Percentiles rank a stretch among this genome's conserved stretches.
Conservation (phyloP, 2,113 vertebrate species). For the Perca fluviatilis region DNA sequence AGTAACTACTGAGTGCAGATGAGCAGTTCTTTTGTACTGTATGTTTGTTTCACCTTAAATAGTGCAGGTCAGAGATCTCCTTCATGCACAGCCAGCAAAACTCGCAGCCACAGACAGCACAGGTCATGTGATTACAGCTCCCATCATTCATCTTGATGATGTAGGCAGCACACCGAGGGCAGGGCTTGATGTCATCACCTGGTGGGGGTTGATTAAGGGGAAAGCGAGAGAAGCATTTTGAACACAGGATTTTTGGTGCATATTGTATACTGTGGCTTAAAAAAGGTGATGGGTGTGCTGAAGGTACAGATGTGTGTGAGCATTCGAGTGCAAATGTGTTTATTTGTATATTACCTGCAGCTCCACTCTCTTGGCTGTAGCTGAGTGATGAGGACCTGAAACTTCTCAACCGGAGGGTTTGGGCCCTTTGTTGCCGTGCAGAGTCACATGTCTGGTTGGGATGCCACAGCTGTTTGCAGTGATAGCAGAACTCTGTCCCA, state of each 20-base stretch:
- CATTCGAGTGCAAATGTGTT: background rate
- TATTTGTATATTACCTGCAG: conserved; percentile 86
- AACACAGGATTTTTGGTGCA: background rate
- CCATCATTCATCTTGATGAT: conserved; percentile 99
- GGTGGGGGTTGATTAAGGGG: conserved; percentile 12
- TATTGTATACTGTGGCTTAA: background rate
- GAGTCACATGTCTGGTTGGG: conserved; percentile 99
- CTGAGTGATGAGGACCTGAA: conserved; percentile 96
- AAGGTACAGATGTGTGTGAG: background rate
- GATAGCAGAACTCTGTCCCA: conserved; percentile 98
- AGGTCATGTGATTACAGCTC: conserved; percentile 99
- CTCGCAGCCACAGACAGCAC: conserved; percentile 98
- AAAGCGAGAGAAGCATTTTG: background rate
- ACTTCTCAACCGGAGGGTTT: conserved; percentile 91
- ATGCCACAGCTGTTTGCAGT: conserved; percentile 99
- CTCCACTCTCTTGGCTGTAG: conserved; percentile 98
- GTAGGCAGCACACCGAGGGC: conserved; percentile 97
- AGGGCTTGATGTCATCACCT: conserved; percentile 99
- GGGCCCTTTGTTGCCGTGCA: conserved; percentile 95
- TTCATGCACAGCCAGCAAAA: conserved; percentile 99
- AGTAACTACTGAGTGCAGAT: background rate
- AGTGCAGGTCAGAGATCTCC: conserved; percentile 99
- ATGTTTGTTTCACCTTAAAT: conserved; percentile 90
- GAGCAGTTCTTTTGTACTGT: background rate
- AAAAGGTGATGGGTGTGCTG: background rate